These are phyloP conservation scores for Heliothis peltigera DNA, from an alignment of 2,888 invertebrate genomes.

Conservation along the genomic window DNA sequence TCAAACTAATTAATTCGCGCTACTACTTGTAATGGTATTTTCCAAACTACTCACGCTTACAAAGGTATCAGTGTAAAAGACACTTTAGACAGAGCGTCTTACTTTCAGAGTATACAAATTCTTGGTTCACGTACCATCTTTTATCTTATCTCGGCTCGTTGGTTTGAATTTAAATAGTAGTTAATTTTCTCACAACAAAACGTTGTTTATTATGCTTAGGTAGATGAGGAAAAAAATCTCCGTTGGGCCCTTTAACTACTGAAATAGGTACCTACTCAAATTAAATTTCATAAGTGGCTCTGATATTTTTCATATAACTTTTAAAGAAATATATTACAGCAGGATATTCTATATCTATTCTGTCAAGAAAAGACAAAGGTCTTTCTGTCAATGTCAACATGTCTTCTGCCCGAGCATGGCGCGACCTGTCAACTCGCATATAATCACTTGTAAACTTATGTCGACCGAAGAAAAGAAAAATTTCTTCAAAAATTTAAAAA, in stretches of 20 bases:
- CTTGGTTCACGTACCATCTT: slow-evolving; percentile 20
- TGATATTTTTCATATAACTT: neutral
- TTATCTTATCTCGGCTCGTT: slow-evolving; percentile 45
- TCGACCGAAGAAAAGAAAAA: too few relatives aligned
- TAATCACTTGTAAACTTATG: too few relatives aligned
- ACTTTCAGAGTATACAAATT: slow-evolving; percentile 24
- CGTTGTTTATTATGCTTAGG: slow-evolving; percentile 8
- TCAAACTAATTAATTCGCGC: neutral
- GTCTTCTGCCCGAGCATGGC: too few relatives aligned
- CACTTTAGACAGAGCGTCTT: slow-evolving; percentile 25
- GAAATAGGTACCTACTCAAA: neutral
- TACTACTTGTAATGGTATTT: neutral
- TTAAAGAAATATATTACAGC: too few relatives aligned
- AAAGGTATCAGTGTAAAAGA: slow-evolving; percentile 11
- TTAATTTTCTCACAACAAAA: slow-evolving; percentile 12
- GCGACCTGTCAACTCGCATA: too few relatives aligned
- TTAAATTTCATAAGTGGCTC: neutral
- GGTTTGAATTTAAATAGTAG: slow-evolving; percentile 14
- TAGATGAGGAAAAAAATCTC: neutral
- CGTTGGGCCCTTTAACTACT: neutral
- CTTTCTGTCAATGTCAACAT: too few relatives aligned
- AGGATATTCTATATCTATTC: too few relatives aligned
- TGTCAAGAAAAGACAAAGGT: too few relatives aligned
- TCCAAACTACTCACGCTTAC: neutral
- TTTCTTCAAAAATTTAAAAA: too few relatives aligned